phyloP scores from a whole-genome alignment of 2,888 invertebrate species.

The Eristalis tenax region DNA sequence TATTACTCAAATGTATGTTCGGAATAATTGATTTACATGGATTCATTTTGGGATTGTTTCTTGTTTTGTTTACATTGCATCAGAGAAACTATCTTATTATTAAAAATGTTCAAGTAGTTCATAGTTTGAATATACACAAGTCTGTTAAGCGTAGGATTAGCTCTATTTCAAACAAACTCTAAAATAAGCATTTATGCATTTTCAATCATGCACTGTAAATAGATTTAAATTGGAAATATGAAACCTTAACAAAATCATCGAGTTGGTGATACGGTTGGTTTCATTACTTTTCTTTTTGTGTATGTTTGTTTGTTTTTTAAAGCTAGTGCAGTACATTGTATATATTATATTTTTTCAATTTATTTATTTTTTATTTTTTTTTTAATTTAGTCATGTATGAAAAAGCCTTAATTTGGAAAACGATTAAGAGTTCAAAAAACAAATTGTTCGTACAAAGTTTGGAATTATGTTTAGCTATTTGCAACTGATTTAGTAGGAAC shows the following conservation, averaged over 20 bases:
- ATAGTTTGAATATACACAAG: conserved; percentile 22
- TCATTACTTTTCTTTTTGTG: conserved; percentile 44
- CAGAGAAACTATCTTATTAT: background rate
- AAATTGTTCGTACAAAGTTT: conserved; percentile 15
- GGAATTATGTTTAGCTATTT: conserved; percentile 60
- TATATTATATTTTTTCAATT: conserved; percentile 10
- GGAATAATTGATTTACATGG: background rate
- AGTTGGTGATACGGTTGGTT: conserved; percentile 17
- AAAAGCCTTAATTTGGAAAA: conserved; percentile 27
- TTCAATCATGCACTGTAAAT: conserved; percentile 62
- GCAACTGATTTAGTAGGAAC: conserved; percentile 70
- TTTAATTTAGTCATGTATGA: conserved; percentile 1
- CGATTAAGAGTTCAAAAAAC: background rate
- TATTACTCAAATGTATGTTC: background rate
- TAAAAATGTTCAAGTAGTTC: background rate
- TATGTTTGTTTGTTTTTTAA: conserved; percentile 46
- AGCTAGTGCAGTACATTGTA: conserved; percentile 55
- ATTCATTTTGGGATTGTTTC: background rate
- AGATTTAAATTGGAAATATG: conserved; percentile 63
- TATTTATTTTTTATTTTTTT: background rate
- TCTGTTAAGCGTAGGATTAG: conserved; percentile 63
- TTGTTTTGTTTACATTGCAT: background rate
- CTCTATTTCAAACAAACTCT: conserved; percentile 21
- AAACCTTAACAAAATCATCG: conserved; percentile 70
- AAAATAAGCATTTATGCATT: conserved; percentile 40